A percentile compares a stretch with the other conserved stretches of the same genome.
Conservation (phyloP, 2,888 invertebrate species). For the Alentia gelatinosa region DNA sequence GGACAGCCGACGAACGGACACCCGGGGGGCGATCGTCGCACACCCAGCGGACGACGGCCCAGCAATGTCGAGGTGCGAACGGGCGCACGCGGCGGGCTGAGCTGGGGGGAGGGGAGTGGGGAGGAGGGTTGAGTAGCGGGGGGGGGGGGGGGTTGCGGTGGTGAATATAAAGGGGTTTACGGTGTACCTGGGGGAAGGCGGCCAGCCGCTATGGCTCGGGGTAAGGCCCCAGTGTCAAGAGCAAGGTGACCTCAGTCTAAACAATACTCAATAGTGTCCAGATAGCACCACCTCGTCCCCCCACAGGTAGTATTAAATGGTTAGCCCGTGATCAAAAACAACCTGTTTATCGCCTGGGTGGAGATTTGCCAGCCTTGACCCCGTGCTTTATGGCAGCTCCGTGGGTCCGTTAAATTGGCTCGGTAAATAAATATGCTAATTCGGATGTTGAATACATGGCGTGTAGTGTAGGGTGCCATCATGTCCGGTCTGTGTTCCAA, state of each 20-base stretch:
- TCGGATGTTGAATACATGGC: background rate
- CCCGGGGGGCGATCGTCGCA: background rate
- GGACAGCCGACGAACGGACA: background rate
- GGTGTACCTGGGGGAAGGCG: conserved; percentile 37
- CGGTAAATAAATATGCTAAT: background rate
- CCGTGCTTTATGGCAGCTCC: background rate
- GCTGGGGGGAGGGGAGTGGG: background rate
- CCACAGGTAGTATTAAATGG: too few relatives aligned
- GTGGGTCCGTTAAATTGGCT: too few relatives aligned
- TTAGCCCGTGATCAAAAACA: too few relatives aligned
- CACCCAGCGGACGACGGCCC: background rate
- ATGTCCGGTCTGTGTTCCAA: too few relatives aligned
- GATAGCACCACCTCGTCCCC: background rate
- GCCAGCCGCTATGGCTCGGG: background rate
- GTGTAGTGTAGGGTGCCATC: too few relatives aligned
- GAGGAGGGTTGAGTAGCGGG: background rate
- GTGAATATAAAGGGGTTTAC: conserved; percentile 20
- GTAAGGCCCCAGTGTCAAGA: background rate
- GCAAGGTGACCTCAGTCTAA: background rate
- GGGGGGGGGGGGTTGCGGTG: background rate
- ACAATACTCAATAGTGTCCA: background rate
- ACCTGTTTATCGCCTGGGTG: background rate
- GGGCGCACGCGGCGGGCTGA: background rate
- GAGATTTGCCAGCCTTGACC: background rate
- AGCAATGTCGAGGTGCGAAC: conserved; percentile 2